Base-by-base conservation (phyloP, 2,113 vertebrate genomes). In the Zosterops japonicus region DNA sequence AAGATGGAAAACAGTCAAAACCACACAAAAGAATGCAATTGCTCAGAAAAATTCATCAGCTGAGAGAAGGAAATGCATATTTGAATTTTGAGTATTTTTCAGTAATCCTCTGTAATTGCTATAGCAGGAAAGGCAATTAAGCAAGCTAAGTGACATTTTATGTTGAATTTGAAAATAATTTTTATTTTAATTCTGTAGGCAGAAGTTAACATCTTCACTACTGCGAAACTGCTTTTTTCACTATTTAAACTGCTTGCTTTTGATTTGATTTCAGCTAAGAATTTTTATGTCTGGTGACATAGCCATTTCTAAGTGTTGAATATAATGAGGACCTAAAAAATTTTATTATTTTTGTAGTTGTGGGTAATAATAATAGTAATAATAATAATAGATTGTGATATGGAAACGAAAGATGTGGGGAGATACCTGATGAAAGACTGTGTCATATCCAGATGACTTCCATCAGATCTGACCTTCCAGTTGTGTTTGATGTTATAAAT, bases 361-460 rank as follows among this genome's bases (percentile, higher is more conserved):
- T 75, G 20, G 1, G 3, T 57, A 64, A 35, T 47, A 55, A 31
- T 44, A 52, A 35, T 47, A 55, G 28, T 44, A 52, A 22, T 42
- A 13, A 65, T 39, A 39, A 39, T 39, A 52, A 20, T 42, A 13
- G 69, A 44, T 21, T 52, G 3, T 79, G 12, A 36, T 74, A 20
- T 61, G 41, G 20, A 91, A 69, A 84, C 15, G 35, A 76, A 79
- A 57, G 31, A 65, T 21, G 9, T 5, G 9, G 28, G 25, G 14
- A 42, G 41, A 47, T 36, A 28, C 7, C 9, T 71, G 36, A 16
- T 75, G 20, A 79, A 89, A 49, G 10, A 36, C 8, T 2, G 1
- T 2, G 2, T 44, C 0, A 0, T 22, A 60, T 65, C 10, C 63
- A 23, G 18, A 84, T 1, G 7, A 21, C 4, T 5, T 64, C 19